Percentiles rank a stretch among this genome's conserved stretches.
Evolutionary conservation across 2,113 vertebrate genomes (phyloP).

Genomic region (Aldabrachelys gigantea): DNA sequence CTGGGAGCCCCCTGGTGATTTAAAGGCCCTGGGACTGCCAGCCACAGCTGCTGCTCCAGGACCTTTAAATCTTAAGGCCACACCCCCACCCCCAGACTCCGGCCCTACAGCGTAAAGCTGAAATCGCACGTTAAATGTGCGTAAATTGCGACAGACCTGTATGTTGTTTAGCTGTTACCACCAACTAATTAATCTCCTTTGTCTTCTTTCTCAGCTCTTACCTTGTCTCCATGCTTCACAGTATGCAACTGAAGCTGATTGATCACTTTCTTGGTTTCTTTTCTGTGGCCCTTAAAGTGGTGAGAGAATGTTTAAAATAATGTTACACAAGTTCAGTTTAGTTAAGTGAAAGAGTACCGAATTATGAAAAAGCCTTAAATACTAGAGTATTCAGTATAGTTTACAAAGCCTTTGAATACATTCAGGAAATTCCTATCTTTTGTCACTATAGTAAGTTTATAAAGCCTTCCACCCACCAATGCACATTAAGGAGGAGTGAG

Average conservation of each 20-base stretch:
- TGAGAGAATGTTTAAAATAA: slow-evolving; percentile 2
- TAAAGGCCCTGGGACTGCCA: too few species aligned
- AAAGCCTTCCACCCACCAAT: neutral
- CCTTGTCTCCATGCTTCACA: slow-evolving; percentile 84
- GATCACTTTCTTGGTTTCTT: slow-evolving; percentile 84
- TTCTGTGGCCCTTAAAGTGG: slow-evolving; percentile 79
- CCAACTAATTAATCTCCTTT: too few species aligned
- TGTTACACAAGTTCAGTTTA: neutral
- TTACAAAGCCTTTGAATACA: neutral
- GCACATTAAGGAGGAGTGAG: neutral
- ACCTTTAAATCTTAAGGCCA: too few species aligned
- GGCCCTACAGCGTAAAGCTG: too few species aligned
- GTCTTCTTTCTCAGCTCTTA: slow-evolving; percentile 31
- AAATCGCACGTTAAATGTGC: too few species aligned
- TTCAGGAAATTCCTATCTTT: neutral
- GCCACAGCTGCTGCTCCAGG: too few species aligned
- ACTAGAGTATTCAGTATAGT: neutral
- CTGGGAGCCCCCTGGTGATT: too few species aligned
- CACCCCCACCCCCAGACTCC: too few species aligned
- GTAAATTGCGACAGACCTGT: too few species aligned
- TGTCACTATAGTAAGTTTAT: neutral
- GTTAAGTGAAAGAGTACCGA: neutral
- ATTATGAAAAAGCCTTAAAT: neutral
- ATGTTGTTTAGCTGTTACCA: too few species aligned
- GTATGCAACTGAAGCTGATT: slow-evolving; percentile 82